These are phyloP conservation scores for Tetramorium bicarinatum DNA, from an alignment of 2,888 invertebrate species.

Conservation along the genomic window DNA sequence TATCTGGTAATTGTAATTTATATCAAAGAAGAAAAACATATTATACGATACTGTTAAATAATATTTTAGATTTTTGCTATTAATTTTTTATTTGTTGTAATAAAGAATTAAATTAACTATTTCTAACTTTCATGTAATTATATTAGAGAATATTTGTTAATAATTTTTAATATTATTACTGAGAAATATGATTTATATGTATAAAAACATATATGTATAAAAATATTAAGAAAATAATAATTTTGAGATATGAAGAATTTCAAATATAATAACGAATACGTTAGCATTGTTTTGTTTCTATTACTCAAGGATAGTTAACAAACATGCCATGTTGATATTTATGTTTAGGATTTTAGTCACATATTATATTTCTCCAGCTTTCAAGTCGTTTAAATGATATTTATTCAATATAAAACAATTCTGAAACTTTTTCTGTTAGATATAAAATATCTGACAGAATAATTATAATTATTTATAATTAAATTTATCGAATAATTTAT, in stretches of 20 bases:
- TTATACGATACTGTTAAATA: neutral
- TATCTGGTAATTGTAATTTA: neutral
- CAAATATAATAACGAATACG: conserved; percentile 9
- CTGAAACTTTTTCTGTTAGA: neutral
- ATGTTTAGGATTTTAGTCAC: neutral
- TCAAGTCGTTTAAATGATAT: neutral
- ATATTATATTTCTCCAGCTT: neutral
- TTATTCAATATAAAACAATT: neutral
- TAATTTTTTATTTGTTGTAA: neutral
- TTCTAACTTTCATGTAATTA: neutral
- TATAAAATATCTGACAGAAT: too few relatives aligned
- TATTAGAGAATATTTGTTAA: neutral
- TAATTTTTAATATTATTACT: conserved; percentile 10
- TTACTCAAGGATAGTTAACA: neutral
- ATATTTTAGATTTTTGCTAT: neutral
- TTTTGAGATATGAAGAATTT: conserved; percentile 2
- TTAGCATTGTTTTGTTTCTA: neutral
- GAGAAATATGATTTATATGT: neutral
- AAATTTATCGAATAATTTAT: neutral
- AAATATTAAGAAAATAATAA: conserved; percentile 7
- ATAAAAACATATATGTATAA: neutral
- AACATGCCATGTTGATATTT: neutral
- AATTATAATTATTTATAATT: neutral
- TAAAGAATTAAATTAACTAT: neutral
- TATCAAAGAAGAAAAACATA: neutral